These are phyloP conservation scores for Melanostoma scalare DNA, from an alignment of 2,888 invertebrate genomes.

Conservation along the genomic window DNA sequence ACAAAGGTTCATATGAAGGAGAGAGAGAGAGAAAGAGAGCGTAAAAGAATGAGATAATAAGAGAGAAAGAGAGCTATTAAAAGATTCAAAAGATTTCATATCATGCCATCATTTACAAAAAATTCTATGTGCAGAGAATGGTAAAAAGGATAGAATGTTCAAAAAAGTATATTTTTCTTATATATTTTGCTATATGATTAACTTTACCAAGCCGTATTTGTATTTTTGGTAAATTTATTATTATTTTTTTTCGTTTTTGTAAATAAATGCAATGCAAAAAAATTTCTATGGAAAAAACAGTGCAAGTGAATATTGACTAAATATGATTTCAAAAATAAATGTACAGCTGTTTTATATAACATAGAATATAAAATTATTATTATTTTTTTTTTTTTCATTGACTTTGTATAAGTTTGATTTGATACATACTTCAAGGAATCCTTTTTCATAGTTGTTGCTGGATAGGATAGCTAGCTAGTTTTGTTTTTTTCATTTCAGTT, in stretches of 20 bases:
- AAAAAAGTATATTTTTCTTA: background rate
- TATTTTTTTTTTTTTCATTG: background rate
- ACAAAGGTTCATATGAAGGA: slow-evolving; percentile 33
- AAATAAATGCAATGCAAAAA: slow-evolving; percentile 48
- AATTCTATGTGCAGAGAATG: slow-evolving; percentile 53
- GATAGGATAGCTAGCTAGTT: slow-evolving; percentile 13
- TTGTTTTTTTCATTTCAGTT: slow-evolving; percentile 28
- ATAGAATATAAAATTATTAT: slow-evolving; percentile 11
- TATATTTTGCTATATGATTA: background rate
- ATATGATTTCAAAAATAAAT: slow-evolving; percentile 22
- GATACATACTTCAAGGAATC: slow-evolving; percentile 67
- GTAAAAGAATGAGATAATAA: too few species aligned
- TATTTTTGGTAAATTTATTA: slow-evolving; percentile 14
- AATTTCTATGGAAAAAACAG: slow-evolving; percentile 35
- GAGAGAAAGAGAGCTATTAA: slow-evolving; percentile 1
- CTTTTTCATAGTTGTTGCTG: slow-evolving; percentile 38
- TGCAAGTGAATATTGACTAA: slow-evolving; percentile 50
- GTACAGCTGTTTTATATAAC: background rate
- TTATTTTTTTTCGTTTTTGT: slow-evolving; percentile 19
- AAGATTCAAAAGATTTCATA: slow-evolving; percentile 17
- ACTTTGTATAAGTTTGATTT: slow-evolving; percentile 26
- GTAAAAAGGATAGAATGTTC: slow-evolving; percentile 17
- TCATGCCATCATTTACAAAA: slow-evolving; percentile 50
- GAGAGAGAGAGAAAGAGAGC: too few species aligned
- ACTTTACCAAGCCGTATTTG: background rate